These are phyloP conservation scores for Drosophila chauvacae DNA, from an alignment of 1,140 invertebrate species.

Conservation along the genomic window DNA sequence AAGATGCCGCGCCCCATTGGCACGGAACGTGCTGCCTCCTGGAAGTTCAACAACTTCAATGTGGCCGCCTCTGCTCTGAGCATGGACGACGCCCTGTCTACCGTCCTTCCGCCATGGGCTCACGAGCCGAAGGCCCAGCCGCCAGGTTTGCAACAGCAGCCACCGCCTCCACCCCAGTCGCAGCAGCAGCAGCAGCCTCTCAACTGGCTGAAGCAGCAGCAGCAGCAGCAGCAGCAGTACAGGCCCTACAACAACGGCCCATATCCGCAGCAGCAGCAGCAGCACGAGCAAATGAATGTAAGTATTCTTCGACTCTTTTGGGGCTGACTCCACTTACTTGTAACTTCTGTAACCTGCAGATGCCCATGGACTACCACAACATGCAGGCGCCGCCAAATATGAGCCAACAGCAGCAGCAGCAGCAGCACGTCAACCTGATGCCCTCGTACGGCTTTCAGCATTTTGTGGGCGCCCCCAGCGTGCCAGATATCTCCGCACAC, in stretches of 20 bases:
- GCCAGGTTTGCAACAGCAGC: constrained; percentile 62
- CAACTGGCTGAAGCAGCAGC: constrained; percentile 72
- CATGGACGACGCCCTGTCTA: constrained; percentile 57
- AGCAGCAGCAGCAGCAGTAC: constrained; percentile 58
- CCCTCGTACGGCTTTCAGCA: constrained; percentile 76
- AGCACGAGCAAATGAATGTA: constrained; percentile 81
- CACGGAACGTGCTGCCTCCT: constrained; percentile 89
- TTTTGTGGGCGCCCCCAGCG: constrained; percentile 65
- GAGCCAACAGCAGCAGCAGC: constrained; percentile 51
- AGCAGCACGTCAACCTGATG: constrained; percentile 75
- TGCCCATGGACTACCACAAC: constrained; percentile 82
- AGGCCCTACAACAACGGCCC: constrained; percentile 71
- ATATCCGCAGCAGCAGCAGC: constrained; percentile 73
- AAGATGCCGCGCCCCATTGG: constrained; percentile 91
- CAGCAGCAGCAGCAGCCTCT: constrained; percentile 67
- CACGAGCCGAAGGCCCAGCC: constrained; percentile 65
- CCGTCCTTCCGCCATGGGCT: constrained; percentile 55
- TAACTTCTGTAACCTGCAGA: constrained; percentile 30
- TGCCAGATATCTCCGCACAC: constrained; percentile 64
- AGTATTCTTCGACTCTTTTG: constrained; percentile 11
- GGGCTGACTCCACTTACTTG: too few species aligned
- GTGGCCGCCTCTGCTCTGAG: constrained; percentile 45
- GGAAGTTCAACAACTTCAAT: constrained; percentile 86
- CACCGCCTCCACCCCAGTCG: constrained; percentile 52
- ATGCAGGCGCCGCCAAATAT: constrained; percentile 69